A percentile compares a stretch with the other conserved stretches of the same genome.
These are phyloP conservation scores for Apotomis capreana DNA, from an alignment of 2,888 invertebrate species.

Conservation along the genomic window DNA sequence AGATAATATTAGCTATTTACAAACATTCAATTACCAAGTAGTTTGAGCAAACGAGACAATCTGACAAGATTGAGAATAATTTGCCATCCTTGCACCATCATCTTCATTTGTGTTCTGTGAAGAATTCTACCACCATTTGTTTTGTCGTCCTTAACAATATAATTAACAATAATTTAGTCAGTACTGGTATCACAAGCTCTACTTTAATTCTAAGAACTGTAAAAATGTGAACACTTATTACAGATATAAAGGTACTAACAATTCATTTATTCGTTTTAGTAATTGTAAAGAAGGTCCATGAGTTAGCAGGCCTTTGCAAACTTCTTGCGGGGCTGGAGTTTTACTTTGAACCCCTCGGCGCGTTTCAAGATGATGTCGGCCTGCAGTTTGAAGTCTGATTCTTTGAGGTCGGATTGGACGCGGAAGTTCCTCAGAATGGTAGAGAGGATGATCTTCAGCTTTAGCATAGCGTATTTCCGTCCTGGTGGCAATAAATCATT, in stretches of 20 bases:
- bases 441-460: slow-evolving; percentile 89
- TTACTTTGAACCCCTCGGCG: slow-evolving; percentile 89
- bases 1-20: slow-evolving; percentile 63
- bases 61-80: slow-evolving; percentile 59
- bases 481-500: slow-evolving; percentile 71
- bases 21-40: slow-evolving; percentile 52
- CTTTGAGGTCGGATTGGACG: slow-evolving; percentile 86
- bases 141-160: slow-evolving; percentile 55
- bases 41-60: slow-evolving; percentile 43
- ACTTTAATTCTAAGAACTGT: slow-evolving; percentile 51
- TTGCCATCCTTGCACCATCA: slow-evolving; percentile 49
- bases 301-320: slow-evolving; percentile 65
- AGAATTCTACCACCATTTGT: slow-evolving; percentile 66
- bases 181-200: slow-evolving; percentile 62
- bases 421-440: slow-evolving; percentile 89
- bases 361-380: slow-evolving; percentile 91
- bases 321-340: slow-evolving; percentile 86
- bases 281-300: slow-evolving; percentile 30
- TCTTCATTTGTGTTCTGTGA: slow-evolving; percentile 46
- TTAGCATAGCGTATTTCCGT: slow-evolving; percentile 91
- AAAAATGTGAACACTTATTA: slow-evolving; percentile 54
- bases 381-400: slow-evolving; percentile 88
- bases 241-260: slow-evolving; percentile 47
- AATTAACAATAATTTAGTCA: slow-evolving; percentile 64
- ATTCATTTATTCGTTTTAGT: slow-evolving; percentile 41